A percentile compares a stretch with the other conserved stretches of the same genome.
Evolutionary conservation across 2,888 invertebrate species (phyloP).

Genomic region (Polydesmus complanatus): DNA sequence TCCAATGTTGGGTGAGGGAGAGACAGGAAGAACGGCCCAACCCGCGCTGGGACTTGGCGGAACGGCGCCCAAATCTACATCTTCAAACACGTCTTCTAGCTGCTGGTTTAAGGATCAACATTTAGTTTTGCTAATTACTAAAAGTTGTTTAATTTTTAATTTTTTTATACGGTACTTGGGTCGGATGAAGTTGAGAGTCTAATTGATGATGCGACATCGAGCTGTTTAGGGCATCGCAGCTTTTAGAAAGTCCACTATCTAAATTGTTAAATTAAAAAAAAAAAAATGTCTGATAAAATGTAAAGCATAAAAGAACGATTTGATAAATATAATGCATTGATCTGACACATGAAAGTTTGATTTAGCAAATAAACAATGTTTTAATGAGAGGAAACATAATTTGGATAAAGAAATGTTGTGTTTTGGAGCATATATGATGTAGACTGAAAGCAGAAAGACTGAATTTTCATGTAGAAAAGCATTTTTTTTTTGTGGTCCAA

Average conservation of each 20-base stretch:
- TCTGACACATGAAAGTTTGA: too few relatives aligned
- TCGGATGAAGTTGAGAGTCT: not conserved
- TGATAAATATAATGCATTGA: too few relatives aligned
- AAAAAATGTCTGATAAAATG: too few relatives aligned
- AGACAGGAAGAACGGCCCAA: slow-evolving; percentile 11
- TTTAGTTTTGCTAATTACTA: not conserved
- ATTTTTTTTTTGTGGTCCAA: too few relatives aligned
- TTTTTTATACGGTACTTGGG: not conserved
- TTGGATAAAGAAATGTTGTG: too few relatives aligned
- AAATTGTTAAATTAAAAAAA: not conserved
- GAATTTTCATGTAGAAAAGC: too few relatives aligned
- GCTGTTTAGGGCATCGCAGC: not conserved
- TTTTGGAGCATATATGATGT: too few relatives aligned
- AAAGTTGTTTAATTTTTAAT: not conserved
- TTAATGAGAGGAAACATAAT: too few relatives aligned
- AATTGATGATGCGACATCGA: not conserved
- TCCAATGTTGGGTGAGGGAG: not conserved
- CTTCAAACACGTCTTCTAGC: not conserved
- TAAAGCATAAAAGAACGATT: too few relatives aligned
- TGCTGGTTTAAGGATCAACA: not conserved
- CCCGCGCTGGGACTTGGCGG: not conserved
- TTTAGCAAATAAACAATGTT: too few relatives aligned
- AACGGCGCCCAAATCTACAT: not conserved
- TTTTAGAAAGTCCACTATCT: slow-evolving; percentile 2
- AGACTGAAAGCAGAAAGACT: too few relatives aligned